Evolutionary conservation across 2,797 vertebrate genomes (phyloP), one percentile per base, ranked within the genome.

Genomic region (Odontamblyopus lacepedii): DNA sequence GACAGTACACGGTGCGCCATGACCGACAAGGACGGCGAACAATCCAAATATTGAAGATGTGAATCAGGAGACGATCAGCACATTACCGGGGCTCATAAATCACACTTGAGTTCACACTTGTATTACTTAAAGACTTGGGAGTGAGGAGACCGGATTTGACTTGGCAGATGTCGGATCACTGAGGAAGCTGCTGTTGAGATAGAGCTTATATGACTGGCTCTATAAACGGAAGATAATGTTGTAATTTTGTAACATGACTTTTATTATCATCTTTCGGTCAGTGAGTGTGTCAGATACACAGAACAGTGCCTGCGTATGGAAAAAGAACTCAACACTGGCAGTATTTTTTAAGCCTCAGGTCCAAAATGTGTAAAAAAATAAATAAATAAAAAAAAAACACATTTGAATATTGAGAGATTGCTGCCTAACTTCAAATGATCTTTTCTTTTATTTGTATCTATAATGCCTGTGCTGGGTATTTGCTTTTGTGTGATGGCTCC

Each of bases 1-100:
- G 38, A 73, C 76, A 74, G 79, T 69, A 79, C 67, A 26, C 1
- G 30, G 78, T 69, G 41, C 83, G 62, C 74, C 81, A 87, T 76
- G 83, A 85, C 79, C 72, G 79, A 88, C 87, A 89, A 90, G 83
- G 82, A 80, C 83, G 72, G 73, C 66, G 85, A 85, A 80, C 81
- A 81, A 81, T 84, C 81, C 80, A 81, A 80, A 88, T 83, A 87
- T 83, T 80, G 77, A 55, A 82, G 79, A 83, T 77, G 76, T 75
- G 82, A 78, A 90, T 87, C 80, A 75, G 80, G 74, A 9, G 70
- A 76, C 3, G 75, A 89, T 84, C 77, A 82, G 73, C 67, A 56
- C 70, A 65, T 78, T 70, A 77, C 85, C 77, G 82, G 81, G 74
- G 60, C 53, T 48, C 69, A 80, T 87, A 85, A 83, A 87, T 87